These are phyloP conservation scores for Sciaenops ocellatus DNA, from an alignment of 2,797 vertebrate species.

Conservation along the genomic window DNA sequence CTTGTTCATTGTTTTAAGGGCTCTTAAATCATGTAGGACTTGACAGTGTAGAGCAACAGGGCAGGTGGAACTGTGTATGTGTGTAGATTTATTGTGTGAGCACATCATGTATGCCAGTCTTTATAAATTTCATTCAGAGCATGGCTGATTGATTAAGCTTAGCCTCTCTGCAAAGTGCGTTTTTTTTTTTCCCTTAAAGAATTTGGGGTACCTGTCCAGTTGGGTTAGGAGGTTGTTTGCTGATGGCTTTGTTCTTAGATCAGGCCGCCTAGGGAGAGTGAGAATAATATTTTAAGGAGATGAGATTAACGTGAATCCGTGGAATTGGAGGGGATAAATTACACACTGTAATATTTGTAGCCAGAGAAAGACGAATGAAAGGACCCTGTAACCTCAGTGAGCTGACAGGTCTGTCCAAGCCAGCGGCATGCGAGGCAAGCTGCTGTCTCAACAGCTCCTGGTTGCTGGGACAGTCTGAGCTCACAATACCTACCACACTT, in stretches of 20 bases:
- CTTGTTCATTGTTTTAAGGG: conserved; percentile 46
- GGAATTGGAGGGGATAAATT: conserved; percentile 75
- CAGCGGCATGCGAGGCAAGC: conserved; percentile 61
- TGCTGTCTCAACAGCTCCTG: conserved; percentile 48
- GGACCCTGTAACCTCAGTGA: conserved; percentile 55
- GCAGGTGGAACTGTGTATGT: conserved; percentile 70
- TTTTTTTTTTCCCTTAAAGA: conserved; percentile 52
- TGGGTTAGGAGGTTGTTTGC: conserved; percentile 70
- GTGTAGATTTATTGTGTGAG: conserved; percentile 53
- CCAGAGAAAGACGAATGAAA: conserved; percentile 59
- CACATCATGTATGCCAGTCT: conserved; percentile 58
- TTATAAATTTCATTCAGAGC: conserved; percentile 71
- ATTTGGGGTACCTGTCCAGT: conserved; percentile 69
- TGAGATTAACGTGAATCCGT: conserved; percentile 73
- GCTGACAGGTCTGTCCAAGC: conserved; percentile 63
- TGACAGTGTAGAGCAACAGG: conserved; percentile 67
- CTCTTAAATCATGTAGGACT: conserved; percentile 55
- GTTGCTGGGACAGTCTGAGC: conserved; percentile 59
- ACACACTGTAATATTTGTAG: conserved; percentile 70
- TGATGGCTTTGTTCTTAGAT: conserved; percentile 76
- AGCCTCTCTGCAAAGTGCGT: conserved; percentile 53
- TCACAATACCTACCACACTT: conserved; percentile 13
- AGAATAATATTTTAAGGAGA: conserved; percentile 75
- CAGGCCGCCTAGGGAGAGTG: conserved; percentile 51
- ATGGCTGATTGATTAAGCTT: conserved; percentile 75